Percentiles rank a stretch among this genome's conserved stretches.
phyloP scores from a whole-genome alignment of 2,113 vertebrate species.

The Tylochromis polylepis region DNA sequence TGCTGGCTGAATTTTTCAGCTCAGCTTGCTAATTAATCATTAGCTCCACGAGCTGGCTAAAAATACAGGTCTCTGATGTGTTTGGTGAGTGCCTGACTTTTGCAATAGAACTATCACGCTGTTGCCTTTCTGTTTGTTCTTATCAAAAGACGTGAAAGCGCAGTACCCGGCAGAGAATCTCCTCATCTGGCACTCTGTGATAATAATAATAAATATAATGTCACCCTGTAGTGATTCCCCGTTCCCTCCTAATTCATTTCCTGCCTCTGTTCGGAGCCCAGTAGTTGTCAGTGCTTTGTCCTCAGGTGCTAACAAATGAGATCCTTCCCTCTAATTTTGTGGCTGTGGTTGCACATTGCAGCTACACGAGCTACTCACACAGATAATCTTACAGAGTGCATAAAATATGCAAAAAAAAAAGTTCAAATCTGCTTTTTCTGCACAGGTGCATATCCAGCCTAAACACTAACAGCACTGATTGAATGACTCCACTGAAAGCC shows the following conservation, averaged over 20 bases:
- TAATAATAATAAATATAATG: not conserved
- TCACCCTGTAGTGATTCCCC: not conserved
- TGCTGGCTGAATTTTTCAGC: not conserved
- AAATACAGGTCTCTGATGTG: not conserved
- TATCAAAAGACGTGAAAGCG: not conserved
- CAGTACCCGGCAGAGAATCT: not conserved
- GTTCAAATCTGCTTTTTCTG: not conserved
- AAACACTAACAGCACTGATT: not conserved
- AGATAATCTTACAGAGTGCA: not conserved
- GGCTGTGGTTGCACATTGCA: slow-evolving; percentile 73
- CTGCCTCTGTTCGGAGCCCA: slow-evolving; percentile 65
- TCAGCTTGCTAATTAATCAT: not conserved
- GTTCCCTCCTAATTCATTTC: not conserved
- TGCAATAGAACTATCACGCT: not conserved
- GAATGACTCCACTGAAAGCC: slow-evolving; percentile 65
- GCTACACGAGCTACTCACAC: slow-evolving; percentile 72
- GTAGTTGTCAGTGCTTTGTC: slow-evolving; percentile 75
- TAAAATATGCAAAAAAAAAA: not conserved
- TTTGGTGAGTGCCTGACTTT: not conserved
- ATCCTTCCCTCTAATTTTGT: slow-evolving; percentile 80
- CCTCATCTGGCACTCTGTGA: not conserved
- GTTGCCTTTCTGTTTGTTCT: not conserved
- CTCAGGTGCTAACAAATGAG: slow-evolving; percentile 76
- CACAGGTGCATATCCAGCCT: slow-evolving; percentile 37
- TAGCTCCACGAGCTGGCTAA: not conserved